Percentiles rank a stretch among this genome's conserved stretches.
phyloP scores from a whole-genome alignment of 2,797 vertebrate genomes.

The Leucoraja ocellata region DNA sequence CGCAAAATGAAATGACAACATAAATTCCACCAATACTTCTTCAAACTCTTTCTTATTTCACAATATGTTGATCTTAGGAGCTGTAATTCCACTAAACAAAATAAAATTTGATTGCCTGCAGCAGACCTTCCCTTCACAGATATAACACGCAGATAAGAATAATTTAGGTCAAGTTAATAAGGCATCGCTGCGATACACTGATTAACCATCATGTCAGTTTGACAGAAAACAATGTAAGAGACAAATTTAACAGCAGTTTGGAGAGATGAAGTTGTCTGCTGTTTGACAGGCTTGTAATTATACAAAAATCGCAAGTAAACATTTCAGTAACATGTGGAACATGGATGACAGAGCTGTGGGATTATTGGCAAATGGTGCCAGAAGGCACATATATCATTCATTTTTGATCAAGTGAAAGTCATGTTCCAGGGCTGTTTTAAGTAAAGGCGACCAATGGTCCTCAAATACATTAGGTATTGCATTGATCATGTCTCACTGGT shows the following conservation, averaged over 20 bases:
- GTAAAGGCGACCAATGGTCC: background rate
- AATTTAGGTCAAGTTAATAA: conserved; percentile 22
- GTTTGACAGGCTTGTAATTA: conserved; percentile 30
- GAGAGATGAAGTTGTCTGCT: conserved; percentile 7
- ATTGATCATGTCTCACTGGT: too few species aligned
- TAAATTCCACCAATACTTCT: too few species aligned
- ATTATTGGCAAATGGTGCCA: background rate
- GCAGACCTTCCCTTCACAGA: background rate
- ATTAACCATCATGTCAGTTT: conserved; percentile 20
- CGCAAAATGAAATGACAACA: too few species aligned
- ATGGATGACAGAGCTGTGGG: background rate
- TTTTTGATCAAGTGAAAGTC: background rate
- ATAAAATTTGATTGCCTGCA: background rate
- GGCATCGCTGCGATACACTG: background rate
- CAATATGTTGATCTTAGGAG: background rate
- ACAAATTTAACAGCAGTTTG: conserved; percentile 21
- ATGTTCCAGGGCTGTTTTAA: background rate
- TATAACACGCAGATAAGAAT: too few species aligned
- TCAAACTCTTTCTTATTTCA: too few species aligned
- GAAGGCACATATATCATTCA: background rate
- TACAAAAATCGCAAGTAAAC: conserved; percentile 23
- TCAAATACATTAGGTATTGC: background rate
- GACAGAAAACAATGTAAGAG: conserved; percentile 2
- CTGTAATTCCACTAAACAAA: background rate
- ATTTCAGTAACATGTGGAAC: background rate